Base-by-base conservation (phyloP, 2,797 vertebrate species). In the Brachymystax lenok region DNA sequence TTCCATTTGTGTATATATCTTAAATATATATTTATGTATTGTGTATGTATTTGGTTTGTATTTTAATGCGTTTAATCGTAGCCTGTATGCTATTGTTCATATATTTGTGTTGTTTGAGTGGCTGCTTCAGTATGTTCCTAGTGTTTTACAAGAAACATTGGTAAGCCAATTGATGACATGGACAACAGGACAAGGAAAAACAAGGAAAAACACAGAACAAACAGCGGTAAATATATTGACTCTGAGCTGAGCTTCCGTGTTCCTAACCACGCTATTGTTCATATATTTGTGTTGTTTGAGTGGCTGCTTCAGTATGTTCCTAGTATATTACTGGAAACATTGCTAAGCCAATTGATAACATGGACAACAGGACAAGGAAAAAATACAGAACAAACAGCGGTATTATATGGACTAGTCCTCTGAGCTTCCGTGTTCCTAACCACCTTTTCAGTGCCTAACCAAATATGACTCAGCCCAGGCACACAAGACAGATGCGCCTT, bases 401-500 rank as follows among this genome's bases (percentile, higher is more conserved):
- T 24, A 24, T 24, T 30, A 28, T 77, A 83, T 76, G 21, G 35
- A 27, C 74, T 82, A 81, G 84, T 71, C 83, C 88, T 85, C 92
- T 91, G 90, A 92, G 91, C 86, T 86, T 82, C 21, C 76, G 30
- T 71, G 86, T 27, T 81, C 82, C 76, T 80, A 78, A 74, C 79
- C 5, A 7, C 85, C 68, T 63, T 82, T 82, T 75, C 59, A 27
- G 10, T 27, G 1, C 75, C 79, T 78, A 87, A 86, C 83, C 83
- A 89, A 77, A 80, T 80, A 83, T 10, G 35, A 70, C 80, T 86
- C 81, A 7, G 86, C 95, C 96, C 94, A 95, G 93, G 93, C 91
- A 89, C 89, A 90, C 88, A 94, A 94, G 95, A 93, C 92, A 94
- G 93, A 94, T 91, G 92, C 86, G 86, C 90, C n/a, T n/a, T n/a